A percentile compares a stretch with the other conserved stretches of the same genome.
phyloP scores from a whole-genome alignment of 2,888 invertebrate species.

The Agelastica alni region DNA sequence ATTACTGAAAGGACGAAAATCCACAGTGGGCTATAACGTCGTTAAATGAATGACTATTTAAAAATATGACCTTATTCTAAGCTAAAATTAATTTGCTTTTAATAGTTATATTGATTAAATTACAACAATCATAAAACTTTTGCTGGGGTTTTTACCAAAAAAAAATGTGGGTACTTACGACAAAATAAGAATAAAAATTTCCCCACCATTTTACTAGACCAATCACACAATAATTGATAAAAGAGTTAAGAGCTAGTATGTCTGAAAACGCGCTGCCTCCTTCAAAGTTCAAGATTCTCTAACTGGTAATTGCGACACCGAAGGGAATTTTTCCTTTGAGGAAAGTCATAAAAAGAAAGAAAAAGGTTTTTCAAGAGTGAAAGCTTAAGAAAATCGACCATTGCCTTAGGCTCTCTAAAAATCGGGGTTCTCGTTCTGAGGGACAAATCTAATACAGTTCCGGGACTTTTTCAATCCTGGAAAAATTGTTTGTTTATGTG shows the following conservation, averaged over 20 bases:
- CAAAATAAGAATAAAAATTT: too few relatives aligned
- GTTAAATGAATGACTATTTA: too few relatives aligned
- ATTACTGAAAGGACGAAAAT: too few relatives aligned
- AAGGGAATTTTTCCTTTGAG: slow-evolving; percentile 14
- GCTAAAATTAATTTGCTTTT: too few relatives aligned
- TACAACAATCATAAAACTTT: too few relatives aligned
- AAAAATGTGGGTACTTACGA: too few relatives aligned
- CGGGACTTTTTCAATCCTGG: background rate
- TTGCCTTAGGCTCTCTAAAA: slow-evolving; percentile 1
- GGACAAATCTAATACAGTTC: background rate
- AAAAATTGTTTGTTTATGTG: slow-evolving; percentile 1
- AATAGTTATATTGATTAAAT: too few relatives aligned
- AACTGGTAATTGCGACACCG: slow-evolving; percentile 23
- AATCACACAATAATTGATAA: slow-evolving; percentile 21
- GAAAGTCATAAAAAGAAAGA: slow-evolving; percentile 5
- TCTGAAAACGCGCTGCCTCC: slow-evolving; percentile 10
- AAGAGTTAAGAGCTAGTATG: background rate
- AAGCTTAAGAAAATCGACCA: slow-evolving; percentile 1
- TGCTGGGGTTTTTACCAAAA: too few relatives aligned
- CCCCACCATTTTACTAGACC: slow-evolving; percentile 7
- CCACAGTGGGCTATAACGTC: too few relatives aligned
- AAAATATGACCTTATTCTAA: too few relatives aligned
- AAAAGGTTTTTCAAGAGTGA: slow-evolving; percentile 3
- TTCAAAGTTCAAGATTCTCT: slow-evolving; percentile 19
- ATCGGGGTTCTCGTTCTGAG: background rate